Evolutionary conservation across 2,888 invertebrate species (phyloP), one percentile per base, ranked within the genome.

Genomic region (Myathropa florea): DNA sequence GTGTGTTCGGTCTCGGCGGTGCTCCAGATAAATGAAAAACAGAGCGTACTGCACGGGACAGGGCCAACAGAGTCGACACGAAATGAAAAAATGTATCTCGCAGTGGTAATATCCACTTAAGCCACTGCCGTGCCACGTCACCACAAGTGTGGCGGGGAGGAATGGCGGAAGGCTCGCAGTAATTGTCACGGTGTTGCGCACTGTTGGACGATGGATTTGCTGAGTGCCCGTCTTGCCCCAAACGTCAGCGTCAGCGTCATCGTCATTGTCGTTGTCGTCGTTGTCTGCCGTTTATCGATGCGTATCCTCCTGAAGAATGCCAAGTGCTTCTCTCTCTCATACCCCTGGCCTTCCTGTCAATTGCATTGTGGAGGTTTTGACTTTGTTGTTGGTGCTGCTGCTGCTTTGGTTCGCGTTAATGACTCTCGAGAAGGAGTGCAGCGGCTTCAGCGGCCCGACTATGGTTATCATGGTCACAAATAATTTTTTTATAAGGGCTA

Each of bases 371-470:
- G 73, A 39, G 65, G 55, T 60, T 82, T 64, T 78, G 70, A 60
- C 57, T 73, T 71, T 70, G n/a, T n/a, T n/a, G n/a, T 70, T 70
- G 86, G 75, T 71, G 82, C 64, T 70, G 39, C n/a, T 18, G 39
- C 70, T 75, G 46, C 73, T 83, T 86, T 86, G 83, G 86, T 86
- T 79, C 83, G 86, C 83, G 86, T 79, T 86, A 86, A 86, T 86
- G 86, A 86, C 83, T 86, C 77, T 82, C 64, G 55, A 77, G 68
- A 77, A 85, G 67, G 64, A 85, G 73, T 81, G 67, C 81, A 73
- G 36, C 75, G 53, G 10, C 78, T 53, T 68, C 53, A 64, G 46
- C 70, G 64, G 21, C 23, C 23, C 55, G 23, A 23, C 23, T 3
- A 23, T 57, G 57, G 75, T 70, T 67, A 67, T 76, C 78, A 83